phyloP scores from a whole-genome alignment of 2,797 vertebrate species.

The Pelobates cultripes region DNA sequence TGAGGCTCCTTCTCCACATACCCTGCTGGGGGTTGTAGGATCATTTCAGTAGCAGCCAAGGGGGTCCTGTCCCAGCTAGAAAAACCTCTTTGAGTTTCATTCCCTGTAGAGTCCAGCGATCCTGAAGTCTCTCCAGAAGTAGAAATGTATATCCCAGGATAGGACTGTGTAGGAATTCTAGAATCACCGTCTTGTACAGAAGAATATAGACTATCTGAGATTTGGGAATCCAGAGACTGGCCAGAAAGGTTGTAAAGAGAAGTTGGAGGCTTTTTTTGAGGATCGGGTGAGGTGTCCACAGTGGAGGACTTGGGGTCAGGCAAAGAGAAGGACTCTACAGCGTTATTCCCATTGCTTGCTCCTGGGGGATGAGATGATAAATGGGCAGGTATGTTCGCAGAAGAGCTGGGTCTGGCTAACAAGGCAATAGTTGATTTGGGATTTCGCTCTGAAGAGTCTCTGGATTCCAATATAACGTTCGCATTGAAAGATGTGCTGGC shows the following conservation, averaged over 20 bases:
- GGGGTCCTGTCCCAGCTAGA: conserved; percentile 75
- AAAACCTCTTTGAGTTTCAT: background rate
- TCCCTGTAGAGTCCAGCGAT: conserved; percentile 7
- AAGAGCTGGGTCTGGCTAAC: background rate
- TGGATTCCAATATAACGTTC: too few relatives aligned
- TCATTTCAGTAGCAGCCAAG: conserved; percentile 74
- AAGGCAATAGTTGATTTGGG: background rate
- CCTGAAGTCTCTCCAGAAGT: background rate
- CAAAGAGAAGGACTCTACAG: background rate
- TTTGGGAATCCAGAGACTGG: background rate
- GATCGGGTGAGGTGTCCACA: background rate
- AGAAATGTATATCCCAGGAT: background rate
- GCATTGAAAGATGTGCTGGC: too few relatives aligned
- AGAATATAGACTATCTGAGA: background rate
- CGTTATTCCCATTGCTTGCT: background rate
- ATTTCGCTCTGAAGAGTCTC: background rate
- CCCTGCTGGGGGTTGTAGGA: conserved; percentile 67
- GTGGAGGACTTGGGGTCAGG: background rate
- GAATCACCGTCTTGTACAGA: background rate
- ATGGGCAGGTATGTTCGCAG: background rate
- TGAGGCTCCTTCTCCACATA: conserved; percentile 75
- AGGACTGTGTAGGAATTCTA: background rate
- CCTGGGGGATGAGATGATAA: background rate
- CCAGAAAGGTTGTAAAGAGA: background rate
- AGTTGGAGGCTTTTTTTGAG: background rate